Percentiles rank a stretch among this genome's conserved stretches.
Conservation (phyloP, 1,140 invertebrate species). For the Zaprionus vittiger region DNA sequence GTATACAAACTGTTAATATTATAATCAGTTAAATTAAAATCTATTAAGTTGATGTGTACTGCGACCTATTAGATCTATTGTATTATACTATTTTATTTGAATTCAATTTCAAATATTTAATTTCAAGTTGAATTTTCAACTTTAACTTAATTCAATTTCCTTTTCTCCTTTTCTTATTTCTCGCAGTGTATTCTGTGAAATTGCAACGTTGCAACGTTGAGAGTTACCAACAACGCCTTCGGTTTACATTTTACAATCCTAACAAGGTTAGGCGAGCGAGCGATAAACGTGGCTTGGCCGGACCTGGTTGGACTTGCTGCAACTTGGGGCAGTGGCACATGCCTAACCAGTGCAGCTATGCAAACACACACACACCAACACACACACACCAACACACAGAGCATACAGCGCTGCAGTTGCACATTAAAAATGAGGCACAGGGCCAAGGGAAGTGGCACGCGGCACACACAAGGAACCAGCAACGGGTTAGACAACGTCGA, state of each 20-base stretch:
- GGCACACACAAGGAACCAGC: background rate
- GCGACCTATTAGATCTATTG: too few species aligned
- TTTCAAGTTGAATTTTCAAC: too few species aligned
- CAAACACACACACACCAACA: slow-evolving; percentile 59
- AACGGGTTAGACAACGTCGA: slow-evolving; percentile 48
- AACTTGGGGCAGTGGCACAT: slow-evolving; percentile 63
- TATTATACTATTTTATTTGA: too few species aligned
- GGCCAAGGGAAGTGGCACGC: slow-evolving; percentile 15
- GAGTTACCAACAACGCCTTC: slow-evolving; percentile 74
- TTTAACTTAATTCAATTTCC: too few species aligned
- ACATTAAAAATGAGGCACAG: slow-evolving; percentile 78
- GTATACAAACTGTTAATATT: too few species aligned
- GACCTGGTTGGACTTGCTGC: slow-evolving; percentile 11
- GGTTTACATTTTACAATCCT: slow-evolving; percentile 82
- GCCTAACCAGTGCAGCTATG: slow-evolving; percentile 71
- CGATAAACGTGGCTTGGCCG: slow-evolving; percentile 64
- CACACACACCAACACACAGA: slow-evolving; percentile 40
- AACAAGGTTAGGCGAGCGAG: slow-evolving; percentile 76
- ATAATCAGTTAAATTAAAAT: too few species aligned
- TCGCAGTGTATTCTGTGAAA: background rate
- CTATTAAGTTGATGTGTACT: too few species aligned
- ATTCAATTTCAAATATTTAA: too few species aligned
- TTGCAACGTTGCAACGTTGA: background rate
- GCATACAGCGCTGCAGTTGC: slow-evolving; percentile 41
- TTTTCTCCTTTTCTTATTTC: background rate